Percentiles rank a stretch among this genome's conserved stretches.
phyloP scores from a whole-genome alignment of 37 sponge, comb jelly and placozoan species.

The Agelas oroides region DNA sequence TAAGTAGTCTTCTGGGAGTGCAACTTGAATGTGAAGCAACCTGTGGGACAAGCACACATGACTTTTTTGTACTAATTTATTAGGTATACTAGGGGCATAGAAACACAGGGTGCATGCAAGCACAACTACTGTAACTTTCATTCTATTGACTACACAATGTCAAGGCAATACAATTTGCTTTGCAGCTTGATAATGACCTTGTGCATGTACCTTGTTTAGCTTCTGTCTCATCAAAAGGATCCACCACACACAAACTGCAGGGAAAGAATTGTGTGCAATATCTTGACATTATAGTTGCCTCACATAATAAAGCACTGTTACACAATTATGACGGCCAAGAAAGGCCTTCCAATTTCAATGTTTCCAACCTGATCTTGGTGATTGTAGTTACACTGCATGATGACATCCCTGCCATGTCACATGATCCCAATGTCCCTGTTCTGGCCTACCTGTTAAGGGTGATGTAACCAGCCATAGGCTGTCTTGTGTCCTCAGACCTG shows the following conservation, averaged over 20 bases:
- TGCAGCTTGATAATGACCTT: too few species aligned
- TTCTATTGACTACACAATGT: too few species aligned
- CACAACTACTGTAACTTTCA: neutral
- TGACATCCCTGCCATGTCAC: neutral
- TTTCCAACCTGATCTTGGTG: too few species aligned
- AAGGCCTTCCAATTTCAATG: too few species aligned
- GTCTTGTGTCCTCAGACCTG: conserved; percentile 79
- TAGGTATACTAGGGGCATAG: neutral
- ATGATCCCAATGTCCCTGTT: too few species aligned
- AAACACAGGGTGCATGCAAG: neutral
- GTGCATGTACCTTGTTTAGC: neutral
- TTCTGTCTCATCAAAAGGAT: conserved; percentile 47
- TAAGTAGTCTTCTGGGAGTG: conserved; percentile 71
- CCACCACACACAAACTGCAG: conserved; percentile 71
- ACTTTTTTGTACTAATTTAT: neutral
- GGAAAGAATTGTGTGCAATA: neutral
- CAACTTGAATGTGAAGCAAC: conserved; percentile 66
- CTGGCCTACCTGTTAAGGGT: conserved; percentile 69
- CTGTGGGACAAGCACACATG: neutral
- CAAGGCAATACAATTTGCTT: too few species aligned
- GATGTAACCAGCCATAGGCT: conserved; percentile 72
- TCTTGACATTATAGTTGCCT: neutral
- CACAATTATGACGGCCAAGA: too few species aligned
- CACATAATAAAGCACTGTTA: too few species aligned
- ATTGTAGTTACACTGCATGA: neutral